Conservation (phyloP, 2,888 invertebrate genomes). For the Zygogramma bicolorata region DNA sequence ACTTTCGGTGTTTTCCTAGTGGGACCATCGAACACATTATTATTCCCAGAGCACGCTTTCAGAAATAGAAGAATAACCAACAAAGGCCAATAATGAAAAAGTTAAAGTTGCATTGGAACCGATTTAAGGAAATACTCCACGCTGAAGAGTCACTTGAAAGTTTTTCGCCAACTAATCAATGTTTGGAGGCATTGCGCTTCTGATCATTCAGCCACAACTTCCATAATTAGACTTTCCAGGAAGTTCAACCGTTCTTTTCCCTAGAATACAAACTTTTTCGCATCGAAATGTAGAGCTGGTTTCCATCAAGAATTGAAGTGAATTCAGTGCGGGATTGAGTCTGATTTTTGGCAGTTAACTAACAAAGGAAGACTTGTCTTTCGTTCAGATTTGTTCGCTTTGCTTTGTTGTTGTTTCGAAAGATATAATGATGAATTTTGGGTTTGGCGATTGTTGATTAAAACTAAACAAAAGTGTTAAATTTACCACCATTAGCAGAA, state of each 20-base stretch:
- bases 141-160: conserved; percentile 59
- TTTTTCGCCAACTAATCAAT: conserved; percentile 63
- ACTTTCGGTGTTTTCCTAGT: neutral
- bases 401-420: neutral
- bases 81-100: conserved; percentile 57
- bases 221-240: conserved; percentile 58
- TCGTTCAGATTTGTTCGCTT: neutral
- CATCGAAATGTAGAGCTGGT: conserved; percentile 21
- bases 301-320: neutral
- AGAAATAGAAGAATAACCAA: conserved; percentile 1
- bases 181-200: conserved; percentile 57
- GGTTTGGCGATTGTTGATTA: too few relatives aligned
- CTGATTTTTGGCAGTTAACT: neutral
- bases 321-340: neutral
- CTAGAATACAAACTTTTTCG: conserved; percentile 21
- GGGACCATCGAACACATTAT: neutral
- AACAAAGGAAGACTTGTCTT: neutral
- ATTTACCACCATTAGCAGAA: too few relatives aligned
- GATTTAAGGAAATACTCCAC: conserved; percentile 60
- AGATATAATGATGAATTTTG: too few relatives aligned
- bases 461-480: too few relatives aligned
- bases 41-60: neutral
- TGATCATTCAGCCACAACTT: conserved; percentile 58
- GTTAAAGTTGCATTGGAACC: conserved; percentile 59
- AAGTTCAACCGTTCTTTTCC: conserved; percentile 26